These are phyloP conservation scores for Chroicocephalus ridibundus DNA, from an alignment of 2,113 vertebrate genomes.

Conservation along the genomic window DNA sequence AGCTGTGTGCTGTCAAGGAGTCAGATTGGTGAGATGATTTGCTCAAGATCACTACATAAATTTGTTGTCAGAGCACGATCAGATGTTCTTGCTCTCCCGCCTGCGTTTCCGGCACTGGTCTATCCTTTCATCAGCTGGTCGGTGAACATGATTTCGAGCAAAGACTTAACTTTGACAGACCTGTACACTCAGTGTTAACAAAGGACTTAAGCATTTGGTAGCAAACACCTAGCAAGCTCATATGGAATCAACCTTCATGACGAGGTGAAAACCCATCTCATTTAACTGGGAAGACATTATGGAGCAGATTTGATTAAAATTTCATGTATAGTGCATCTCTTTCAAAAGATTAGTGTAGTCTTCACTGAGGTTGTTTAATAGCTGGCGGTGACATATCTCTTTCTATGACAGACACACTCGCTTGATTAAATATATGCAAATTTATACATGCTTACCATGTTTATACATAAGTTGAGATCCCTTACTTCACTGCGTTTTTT, in stretches of 20 bases:
- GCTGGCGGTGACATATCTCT: background rate
- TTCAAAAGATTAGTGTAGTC: constrained; percentile 9
- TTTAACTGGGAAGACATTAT: background rate
- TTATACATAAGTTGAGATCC: constrained; percentile 29
- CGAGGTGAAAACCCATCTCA: background rate
- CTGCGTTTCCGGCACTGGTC: background rate
- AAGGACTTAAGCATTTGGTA: background rate
- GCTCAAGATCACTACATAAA: background rate
- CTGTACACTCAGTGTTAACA: background rate
- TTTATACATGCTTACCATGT: constrained; percentile 5
- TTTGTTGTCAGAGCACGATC: background rate
- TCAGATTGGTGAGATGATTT: background rate
- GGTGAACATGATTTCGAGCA: background rate
- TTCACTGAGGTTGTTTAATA: constrained; percentile 7
- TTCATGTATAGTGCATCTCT: background rate
- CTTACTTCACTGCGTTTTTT: background rate
- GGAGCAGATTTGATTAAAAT: constrained; percentile 22
- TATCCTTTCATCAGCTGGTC: background rate
- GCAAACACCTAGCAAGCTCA: background rate
- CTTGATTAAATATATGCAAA: constrained; percentile 43
- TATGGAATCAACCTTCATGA: background rate
- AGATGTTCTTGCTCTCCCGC: background rate
- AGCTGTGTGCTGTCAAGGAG: background rate
- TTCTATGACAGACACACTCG: background rate
- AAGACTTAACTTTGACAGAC: background rate